Conservation (phyloP, 23 tunicate species). For the Ciona savignyi region DNA sequence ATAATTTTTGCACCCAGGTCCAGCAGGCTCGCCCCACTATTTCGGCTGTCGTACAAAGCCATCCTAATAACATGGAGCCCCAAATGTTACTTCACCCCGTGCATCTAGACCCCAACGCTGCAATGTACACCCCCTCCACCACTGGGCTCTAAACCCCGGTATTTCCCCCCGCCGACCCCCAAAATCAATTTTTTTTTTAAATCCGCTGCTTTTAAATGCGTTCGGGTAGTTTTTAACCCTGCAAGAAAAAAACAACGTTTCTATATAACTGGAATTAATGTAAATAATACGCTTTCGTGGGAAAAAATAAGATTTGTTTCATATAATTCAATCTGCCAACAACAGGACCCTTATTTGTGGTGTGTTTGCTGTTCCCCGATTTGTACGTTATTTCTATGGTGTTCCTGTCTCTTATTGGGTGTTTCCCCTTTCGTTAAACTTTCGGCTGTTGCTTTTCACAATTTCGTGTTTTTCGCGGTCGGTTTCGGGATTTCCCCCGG, state of each 20-base stretch:
- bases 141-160: constrained; percentile 23
- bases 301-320: not conserved
- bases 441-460: too few species aligned
- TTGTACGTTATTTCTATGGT: not conserved
- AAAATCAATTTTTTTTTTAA: too few species aligned
- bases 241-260: not conserved
- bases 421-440: not conserved
- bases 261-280: not conserved
- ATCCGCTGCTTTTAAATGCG: not conserved
- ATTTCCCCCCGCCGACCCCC: too few species aligned
- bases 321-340: not conserved
- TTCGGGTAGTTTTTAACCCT: not conserved
- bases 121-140: constrained; percentile 68
- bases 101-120: constrained; percentile 79
- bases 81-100: constrained; percentile 25
- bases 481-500: too few species aligned
- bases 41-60: constrained; percentile 19
- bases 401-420: not conserved
- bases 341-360: not conserved
- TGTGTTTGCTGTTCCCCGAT: not conserved
- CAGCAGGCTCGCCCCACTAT: constrained; percentile 16
- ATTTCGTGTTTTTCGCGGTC: too few species aligned
- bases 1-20: constrained; percentile 8
- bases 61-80: constrained; percentile 35
- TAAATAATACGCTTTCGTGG: not conserved